Percentiles rank a stretch among this genome's conserved stretches.
Conservation (phyloP, 2,113 vertebrate species). For the Panurus biarmicus region DNA sequence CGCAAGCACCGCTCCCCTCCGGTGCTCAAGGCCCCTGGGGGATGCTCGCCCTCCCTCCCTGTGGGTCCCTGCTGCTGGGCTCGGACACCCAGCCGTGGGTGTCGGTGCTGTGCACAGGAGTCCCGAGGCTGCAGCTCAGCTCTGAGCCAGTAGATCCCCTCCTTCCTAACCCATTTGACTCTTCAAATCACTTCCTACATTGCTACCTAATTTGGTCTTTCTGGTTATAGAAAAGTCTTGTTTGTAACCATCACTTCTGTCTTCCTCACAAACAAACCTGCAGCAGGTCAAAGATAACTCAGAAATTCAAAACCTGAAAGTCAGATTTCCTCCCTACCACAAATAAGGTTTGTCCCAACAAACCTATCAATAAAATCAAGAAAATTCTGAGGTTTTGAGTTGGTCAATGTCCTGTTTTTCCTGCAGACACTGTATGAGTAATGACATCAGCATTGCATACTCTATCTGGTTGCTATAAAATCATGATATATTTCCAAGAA, state of each 20-base stretch:
- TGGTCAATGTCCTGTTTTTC: neutral
- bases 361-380: neutral
- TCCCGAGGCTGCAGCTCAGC: neutral
- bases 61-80: neutral
- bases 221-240: neutral
- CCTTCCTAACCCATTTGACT: accelerated
- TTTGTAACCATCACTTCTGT: neutral
- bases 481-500: neutral
- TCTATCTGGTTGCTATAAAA: neutral
- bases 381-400: neutral
- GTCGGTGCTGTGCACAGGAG: neutral
- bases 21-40: neutral
- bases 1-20: neutral
- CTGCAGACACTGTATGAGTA: neutral
- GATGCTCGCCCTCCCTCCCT: neutral
- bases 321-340: neutral
- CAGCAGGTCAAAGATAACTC: neutral
- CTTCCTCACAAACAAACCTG: neutral
- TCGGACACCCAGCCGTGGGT: neutral
- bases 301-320: neutral
- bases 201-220: neutral
- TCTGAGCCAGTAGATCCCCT: neutral
- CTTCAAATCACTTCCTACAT: neutral
- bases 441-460: neutral
- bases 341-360: neutral